A percentile compares a stretch with the other conserved stretches of the same genome.
These are phyloP conservation scores for Hymenopus coronatus DNA, from an alignment of 2,888 invertebrate species.

Conservation along the genomic window DNA sequence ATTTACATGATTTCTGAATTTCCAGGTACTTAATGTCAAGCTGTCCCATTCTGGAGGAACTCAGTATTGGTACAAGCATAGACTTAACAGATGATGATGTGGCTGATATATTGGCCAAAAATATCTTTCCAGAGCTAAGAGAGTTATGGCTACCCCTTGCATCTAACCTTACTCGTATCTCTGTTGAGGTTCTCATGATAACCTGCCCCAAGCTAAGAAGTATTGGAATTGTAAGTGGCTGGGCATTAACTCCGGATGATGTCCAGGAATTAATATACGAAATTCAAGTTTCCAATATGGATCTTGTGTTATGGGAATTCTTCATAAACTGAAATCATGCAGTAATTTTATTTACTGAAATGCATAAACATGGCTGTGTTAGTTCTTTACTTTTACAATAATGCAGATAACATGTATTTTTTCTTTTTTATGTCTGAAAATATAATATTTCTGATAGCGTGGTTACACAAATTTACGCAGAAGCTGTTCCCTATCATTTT, in stretches of 20 bases:
- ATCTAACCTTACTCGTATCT: not conserved
- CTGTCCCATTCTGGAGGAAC: not conserved
- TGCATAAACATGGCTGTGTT: not conserved
- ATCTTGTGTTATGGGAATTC: constrained; percentile 1
- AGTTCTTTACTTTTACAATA: not conserved
- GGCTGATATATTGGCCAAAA: not conserved
- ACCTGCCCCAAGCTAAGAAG: constrained; percentile 11
- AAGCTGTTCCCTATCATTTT: too few relatives aligned
- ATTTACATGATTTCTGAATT: not conserved
- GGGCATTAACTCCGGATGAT: constrained; percentile 14
- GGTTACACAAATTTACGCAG: too few relatives aligned
- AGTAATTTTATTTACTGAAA: not conserved
- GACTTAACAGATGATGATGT: constrained; percentile 1
- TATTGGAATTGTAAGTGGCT: constrained; percentile 17
- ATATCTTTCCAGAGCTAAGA: not conserved
- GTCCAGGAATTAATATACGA: constrained; percentile 12
- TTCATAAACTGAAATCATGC: not conserved
- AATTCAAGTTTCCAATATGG: constrained; percentile 13
- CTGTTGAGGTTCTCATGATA: constrained; percentile 18
- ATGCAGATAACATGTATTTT: too few relatives aligned
- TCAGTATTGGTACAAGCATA: not conserved
- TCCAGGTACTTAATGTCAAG: not conserved
- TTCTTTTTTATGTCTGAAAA: too few relatives aligned
- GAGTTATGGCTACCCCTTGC: constrained; percentile 13
- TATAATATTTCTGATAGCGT: too few relatives aligned